A percentile compares a stretch with the other conserved stretches of the same genome.
Evolutionary conservation across 1,140 invertebrate genomes (phyloP).

Genomic region (Holotrichia oblita): DNA sequence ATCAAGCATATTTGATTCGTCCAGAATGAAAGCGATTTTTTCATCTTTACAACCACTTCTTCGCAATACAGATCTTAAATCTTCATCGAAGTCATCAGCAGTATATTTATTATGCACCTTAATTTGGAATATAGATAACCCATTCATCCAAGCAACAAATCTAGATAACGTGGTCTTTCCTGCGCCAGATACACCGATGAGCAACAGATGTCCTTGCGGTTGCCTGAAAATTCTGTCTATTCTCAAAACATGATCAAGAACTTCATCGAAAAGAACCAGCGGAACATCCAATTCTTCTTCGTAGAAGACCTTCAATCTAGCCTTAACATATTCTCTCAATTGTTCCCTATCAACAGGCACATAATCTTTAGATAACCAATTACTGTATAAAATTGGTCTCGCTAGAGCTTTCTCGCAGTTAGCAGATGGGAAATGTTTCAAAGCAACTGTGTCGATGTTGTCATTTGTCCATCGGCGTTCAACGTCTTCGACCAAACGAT

Average conservation of each 20-base stretch:
- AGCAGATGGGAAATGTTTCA: slow-evolving; percentile 94
- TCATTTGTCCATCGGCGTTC: slow-evolving; percentile 99
- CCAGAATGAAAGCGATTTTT: slow-evolving; percentile 99
- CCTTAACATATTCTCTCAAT: slow-evolving; percentile 95
- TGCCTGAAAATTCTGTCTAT: slow-evolving; percentile 98
- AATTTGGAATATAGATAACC: slow-evolving; percentile 97
- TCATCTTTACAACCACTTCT: slow-evolving; percentile 97
- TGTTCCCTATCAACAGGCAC: slow-evolving; percentile 95
- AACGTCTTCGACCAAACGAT: slow-evolving; percentile 91
- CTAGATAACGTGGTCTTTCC: slow-evolving; percentile 98
- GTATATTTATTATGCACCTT: slow-evolving; percentile 99
- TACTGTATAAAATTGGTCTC: slow-evolving; percentile 96
- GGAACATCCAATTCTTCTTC: slow-evolving; percentile 99
- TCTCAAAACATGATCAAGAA: slow-evolving; percentile 96
- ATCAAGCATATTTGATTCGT: slow-evolving; percentile 99
- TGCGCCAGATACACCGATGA: slow-evolving; percentile 97
- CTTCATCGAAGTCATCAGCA: slow-evolving; percentile 98
- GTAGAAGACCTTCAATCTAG: slow-evolving; percentile 97
- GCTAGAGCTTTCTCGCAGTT: slow-evolving; percentile 85
- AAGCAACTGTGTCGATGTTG: slow-evolving; percentile 93
- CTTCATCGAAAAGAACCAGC: slow-evolving; percentile 98
- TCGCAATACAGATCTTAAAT: slow-evolving; percentile 91
- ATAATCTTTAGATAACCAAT: slow-evolving; percentile 99
- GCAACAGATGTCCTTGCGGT: slow-evolving; percentile 95
- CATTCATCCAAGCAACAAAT: slow-evolving; percentile 99